phyloP scores from a whole-genome alignment of 2,797 vertebrate genomes.

The Brachyrhaphis roseni region DNA sequence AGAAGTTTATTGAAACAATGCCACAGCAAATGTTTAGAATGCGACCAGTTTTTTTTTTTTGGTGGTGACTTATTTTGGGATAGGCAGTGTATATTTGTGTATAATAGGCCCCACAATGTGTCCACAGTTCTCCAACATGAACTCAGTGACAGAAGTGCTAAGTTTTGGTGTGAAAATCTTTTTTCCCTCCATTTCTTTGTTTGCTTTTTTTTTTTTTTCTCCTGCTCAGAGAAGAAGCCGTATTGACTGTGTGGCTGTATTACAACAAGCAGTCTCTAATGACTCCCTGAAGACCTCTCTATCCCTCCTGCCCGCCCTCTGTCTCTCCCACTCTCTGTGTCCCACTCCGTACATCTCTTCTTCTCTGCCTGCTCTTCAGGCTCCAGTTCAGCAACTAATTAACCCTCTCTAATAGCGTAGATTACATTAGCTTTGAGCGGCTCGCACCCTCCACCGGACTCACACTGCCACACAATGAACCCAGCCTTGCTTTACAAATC shows the following conservation, averaged over 20 bases:
- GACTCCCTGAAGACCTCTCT: conserved; percentile 81
- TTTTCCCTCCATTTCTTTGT: conserved; percentile 57
- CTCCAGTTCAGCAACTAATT: conserved; percentile 86
- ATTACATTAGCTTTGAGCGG: conserved; percentile 88
- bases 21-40: background rate
- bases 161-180: conserved; percentile 63
- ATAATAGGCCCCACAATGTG: background rate
- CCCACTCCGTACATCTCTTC: conserved; percentile 54
- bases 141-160: conserved; percentile 29
- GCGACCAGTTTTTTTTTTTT: background rate
- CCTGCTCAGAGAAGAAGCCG: conserved; percentile 69
- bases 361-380: conserved; percentile 74
- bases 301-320: conserved; percentile 70
- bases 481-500: conserved; percentile 88
- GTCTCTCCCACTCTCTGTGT: conserved; percentile 43
- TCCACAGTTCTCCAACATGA: conserved; percentile 32
- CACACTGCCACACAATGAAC: conserved; percentile 84
- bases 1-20: background rate
- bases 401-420: conserved; percentile 89
- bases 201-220: conserved; percentile 64
- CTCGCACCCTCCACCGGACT: conserved; percentile 83
- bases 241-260: conserved; percentile 82
- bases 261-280: conserved; percentile 82
- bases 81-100: background rate
- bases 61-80: background rate